These are phyloP conservation scores for Phallusia fumigata DNA, from an alignment of 23 tunicate species.

Conservation along the genomic window DNA sequence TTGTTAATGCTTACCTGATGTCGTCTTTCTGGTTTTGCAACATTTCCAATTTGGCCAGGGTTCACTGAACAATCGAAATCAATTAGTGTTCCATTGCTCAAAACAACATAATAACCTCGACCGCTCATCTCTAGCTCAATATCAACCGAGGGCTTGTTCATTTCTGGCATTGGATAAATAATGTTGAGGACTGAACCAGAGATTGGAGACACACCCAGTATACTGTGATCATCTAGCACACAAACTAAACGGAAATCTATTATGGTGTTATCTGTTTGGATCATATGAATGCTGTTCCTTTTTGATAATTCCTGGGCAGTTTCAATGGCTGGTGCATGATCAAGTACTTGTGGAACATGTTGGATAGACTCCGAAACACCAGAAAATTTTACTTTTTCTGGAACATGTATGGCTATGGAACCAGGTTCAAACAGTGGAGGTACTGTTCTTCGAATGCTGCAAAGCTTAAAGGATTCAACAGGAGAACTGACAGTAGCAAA, in stretches of 20 bases:
- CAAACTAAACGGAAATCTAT: constrained; percentile 40
- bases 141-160: constrained; percentile 16
- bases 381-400: not conserved
- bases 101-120: constrained; percentile 27
- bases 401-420: not conserved
- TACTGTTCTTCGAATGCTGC: constrained; percentile 29
- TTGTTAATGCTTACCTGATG: constrained; percentile 28
- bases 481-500: constrained; percentile 42
- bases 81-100: constrained; percentile 31
- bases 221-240: constrained; percentile 46
- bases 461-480: constrained; percentile 27
- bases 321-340: not conserved
- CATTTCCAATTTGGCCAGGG: constrained; percentile 44
- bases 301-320: not conserved
- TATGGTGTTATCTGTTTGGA: not conserved
- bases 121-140: constrained; percentile 37
- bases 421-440: too few relatives aligned
- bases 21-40: constrained; percentile 10
- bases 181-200: constrained; percentile 49
- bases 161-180: constrained; percentile 45
- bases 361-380: not conserved
- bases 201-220: constrained; percentile 56
- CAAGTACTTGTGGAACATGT: not conserved
- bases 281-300: too few relatives aligned
- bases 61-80: constrained; percentile 52